Evolutionary conservation across 64 coral and sea anemone species (phyloP).

Genomic region (Astreopora myriophthalma): DNA sequence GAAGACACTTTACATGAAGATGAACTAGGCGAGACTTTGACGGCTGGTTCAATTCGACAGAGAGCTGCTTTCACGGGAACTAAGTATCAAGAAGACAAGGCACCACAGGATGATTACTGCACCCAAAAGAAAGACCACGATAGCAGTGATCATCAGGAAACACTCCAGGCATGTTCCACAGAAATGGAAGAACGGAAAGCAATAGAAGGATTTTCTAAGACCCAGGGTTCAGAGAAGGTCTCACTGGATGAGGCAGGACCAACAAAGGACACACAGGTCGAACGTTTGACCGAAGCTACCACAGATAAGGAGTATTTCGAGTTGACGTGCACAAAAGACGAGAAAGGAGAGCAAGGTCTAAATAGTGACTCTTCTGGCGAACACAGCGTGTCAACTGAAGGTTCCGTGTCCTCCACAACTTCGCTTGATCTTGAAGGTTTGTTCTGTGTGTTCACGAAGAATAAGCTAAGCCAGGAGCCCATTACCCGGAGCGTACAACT

Average conservation of each 20-base stretch:
- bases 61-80: background rate
- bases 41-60: slow-evolving; percentile 10
- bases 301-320: background rate
- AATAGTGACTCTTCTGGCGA: slow-evolving; percentile 32
- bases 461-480: too few relatives aligned
- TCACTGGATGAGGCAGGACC: background rate
- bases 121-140: background rate
- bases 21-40: slow-evolving; percentile 53
- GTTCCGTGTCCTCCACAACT: background rate
- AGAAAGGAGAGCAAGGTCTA: background rate
- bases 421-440: slow-evolving; percentile 32
- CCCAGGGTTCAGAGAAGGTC: background rate
- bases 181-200: background rate
- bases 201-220: background rate
- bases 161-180: background rate
- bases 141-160: slow-evolving; percentile 1
- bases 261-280: background rate
- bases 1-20: slow-evolving; percentile 62
- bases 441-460: background rate
- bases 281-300: background rate
- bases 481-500: too few relatives aligned
- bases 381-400: slow-evolving; percentile 13
- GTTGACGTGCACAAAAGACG: background rate
- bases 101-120: background rate
- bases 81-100: background rate